phyloP scores from a whole-genome alignment of 2,888 invertebrate genomes.

The Cyclophora albipunctata region DNA sequence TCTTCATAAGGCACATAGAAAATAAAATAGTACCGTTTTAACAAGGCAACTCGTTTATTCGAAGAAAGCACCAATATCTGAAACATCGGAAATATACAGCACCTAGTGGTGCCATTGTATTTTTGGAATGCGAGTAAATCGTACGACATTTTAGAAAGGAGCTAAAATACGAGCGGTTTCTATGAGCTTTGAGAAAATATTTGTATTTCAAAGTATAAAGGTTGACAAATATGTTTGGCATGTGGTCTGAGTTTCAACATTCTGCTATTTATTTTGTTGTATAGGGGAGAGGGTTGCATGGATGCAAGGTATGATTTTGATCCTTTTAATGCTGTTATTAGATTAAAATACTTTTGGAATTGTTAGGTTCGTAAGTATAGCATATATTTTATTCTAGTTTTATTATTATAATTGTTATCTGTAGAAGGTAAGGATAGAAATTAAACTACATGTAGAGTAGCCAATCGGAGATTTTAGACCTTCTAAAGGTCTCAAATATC shows the following conservation, averaged over 20 bases:
- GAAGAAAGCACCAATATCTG: constrained; percentile 18
- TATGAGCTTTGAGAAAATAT: constrained; percentile 9
- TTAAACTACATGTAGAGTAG: too few species aligned
- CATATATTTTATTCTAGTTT: too few species aligned
- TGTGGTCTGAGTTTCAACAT: neutral
- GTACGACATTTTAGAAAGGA: constrained; percentile 22
- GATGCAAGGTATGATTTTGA: too few species aligned
- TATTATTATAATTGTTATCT: too few species aligned
- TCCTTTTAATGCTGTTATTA: neutral
- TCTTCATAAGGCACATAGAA: too few species aligned
- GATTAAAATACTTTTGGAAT: too few species aligned
- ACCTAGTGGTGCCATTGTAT: constrained; percentile 20
- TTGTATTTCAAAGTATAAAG: constrained; percentile 7
- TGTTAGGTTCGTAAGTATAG: too few species aligned
- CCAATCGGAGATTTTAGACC: too few species aligned
- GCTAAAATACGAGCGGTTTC: constrained; percentile 10
- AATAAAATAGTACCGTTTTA: constrained; percentile 6
- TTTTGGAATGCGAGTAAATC: constrained; percentile 27
- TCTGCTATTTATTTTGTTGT: neutral
- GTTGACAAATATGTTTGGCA: constrained; percentile 1
- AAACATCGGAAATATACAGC: constrained; percentile 25
- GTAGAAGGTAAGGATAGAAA: too few species aligned
- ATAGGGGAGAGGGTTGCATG: too few species aligned
- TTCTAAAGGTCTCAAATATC: too few species aligned
- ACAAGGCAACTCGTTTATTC: constrained; percentile 23